These are phyloP conservation scores for Ochlodes sylvanus DNA, from an alignment of 2,888 invertebrate genomes.

Conservation along the genomic window DNA sequence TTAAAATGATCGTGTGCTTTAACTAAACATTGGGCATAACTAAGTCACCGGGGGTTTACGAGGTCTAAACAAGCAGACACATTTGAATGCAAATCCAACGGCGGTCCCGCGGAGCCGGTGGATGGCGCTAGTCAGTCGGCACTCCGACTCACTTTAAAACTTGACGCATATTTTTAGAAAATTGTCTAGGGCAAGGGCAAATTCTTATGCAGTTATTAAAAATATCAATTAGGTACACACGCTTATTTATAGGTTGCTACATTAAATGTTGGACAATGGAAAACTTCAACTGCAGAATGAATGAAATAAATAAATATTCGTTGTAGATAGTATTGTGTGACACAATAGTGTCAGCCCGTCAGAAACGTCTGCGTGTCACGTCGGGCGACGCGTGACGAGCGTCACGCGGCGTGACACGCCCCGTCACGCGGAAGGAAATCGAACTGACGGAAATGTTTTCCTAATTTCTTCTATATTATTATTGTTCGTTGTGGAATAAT, in stretches of 20 bases:
- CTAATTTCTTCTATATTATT: conserved; percentile 12
- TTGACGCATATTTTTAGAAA: conserved; percentile 1
- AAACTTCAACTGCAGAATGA: neutral
- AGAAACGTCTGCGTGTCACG: conserved; percentile 48
- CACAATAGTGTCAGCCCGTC: conserved; percentile 31
- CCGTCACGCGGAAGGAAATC: conserved; percentile 26
- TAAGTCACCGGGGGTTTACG: neutral
- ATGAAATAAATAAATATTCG: conserved; percentile 27
- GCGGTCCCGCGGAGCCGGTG: neutral
- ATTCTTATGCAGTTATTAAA: too few species aligned
- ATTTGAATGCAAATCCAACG: conserved; percentile 21
- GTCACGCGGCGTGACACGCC: conserved; percentile 49
- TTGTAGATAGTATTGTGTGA: conserved; percentile 20
- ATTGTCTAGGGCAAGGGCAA: neutral
- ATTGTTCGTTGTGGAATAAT: neutral
- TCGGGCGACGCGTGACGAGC: conserved; percentile 47
- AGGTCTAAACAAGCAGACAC: conserved; percentile 18
- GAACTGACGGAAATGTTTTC: conserved; percentile 23
- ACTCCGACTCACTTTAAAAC: neutral
- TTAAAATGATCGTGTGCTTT: neutral
- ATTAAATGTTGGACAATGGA: neutral
- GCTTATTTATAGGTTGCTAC: neutral
- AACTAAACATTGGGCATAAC: neutral
- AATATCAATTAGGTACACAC: too few species aligned
- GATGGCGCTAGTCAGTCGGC: neutral